Base-by-base conservation (phyloP, 1,140 invertebrate species). In the Galleria mellonella region DNA sequence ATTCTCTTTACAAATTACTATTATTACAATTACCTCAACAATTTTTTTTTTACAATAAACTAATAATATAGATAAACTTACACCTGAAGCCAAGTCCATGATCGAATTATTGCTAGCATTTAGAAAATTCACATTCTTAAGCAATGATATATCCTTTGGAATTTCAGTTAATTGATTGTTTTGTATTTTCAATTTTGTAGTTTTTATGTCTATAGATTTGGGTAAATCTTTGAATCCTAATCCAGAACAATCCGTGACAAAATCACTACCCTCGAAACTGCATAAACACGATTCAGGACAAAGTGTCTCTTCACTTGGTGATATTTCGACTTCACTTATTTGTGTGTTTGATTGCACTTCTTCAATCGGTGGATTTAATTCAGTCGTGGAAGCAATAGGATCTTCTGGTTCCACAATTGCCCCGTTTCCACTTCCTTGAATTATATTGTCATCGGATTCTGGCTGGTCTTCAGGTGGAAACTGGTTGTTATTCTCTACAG, bases 61-160 rank as follows among this genome's bases (percentile, higher is more conserved):
- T 2, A 23, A 3, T 33, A 31, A 38, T 10, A 38, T 9, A 42
- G 9, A 5, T 30, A 33, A 13, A 77, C 77, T 71, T 74, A 84
- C 77, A 32, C 81, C 81, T 32, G 54, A 42, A 37, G 49, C 59
- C 6, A 86, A 65, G 15, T 87, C 71, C 47, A 61, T 63, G 17
- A 89, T 87, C 10, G 62, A 57, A 55, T 90, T 90, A 29, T 87
- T 75, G 41, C 86, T 79, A 43, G 88, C 72, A 62, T 88, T 86
- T 43, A 90, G 59, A 31, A 76, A 58, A 46, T 71, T 72, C 33
- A 89, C 62, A 17, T 84, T 79, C 36, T 72, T 79, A 14, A 87
- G 71, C 8, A 63, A 59, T 0, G 78, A 69, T 59, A 90, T 83
- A 5, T 77, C 75, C 50, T 88, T 87, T 7, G 87, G 81, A 35